Evolutionary conservation across 2,113 vertebrate species (phyloP).

Genomic region (Megaceryle torquata): DNA sequence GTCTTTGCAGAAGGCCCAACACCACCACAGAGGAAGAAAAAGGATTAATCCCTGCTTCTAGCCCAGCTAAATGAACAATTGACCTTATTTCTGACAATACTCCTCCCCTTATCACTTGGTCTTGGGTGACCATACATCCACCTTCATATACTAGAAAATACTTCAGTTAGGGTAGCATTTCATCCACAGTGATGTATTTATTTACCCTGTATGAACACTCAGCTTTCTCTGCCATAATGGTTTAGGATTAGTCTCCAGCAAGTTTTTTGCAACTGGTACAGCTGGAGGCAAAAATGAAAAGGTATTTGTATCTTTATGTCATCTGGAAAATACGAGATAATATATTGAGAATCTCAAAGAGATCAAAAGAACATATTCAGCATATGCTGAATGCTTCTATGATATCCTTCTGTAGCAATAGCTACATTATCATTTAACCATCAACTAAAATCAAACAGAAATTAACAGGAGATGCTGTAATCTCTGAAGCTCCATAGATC

Average conservation of each 20-base stretch:
- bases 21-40: background rate
- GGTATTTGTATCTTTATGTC: background rate
- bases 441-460: background rate
- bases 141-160: background rate
- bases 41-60: background rate
- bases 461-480: background rate
- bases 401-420: background rate
- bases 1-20: background rate
- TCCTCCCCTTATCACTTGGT: background rate
- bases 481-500: background rate
- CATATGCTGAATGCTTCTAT: background rate
- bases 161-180: background rate
- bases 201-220: background rate
- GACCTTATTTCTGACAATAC: background rate
- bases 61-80: background rate
- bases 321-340: background rate
- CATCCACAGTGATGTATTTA: background rate
- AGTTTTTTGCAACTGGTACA: background rate
- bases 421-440: background rate
- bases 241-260: background rate
- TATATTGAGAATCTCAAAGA: background rate
- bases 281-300: background rate
- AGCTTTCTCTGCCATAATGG: background rate
- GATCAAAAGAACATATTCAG: background rate
- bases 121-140: background rate